These are phyloP conservation scores for Aphidius gifuensis DNA, from an alignment of 1,140 invertebrate species.

Conservation along the genomic window DNA sequence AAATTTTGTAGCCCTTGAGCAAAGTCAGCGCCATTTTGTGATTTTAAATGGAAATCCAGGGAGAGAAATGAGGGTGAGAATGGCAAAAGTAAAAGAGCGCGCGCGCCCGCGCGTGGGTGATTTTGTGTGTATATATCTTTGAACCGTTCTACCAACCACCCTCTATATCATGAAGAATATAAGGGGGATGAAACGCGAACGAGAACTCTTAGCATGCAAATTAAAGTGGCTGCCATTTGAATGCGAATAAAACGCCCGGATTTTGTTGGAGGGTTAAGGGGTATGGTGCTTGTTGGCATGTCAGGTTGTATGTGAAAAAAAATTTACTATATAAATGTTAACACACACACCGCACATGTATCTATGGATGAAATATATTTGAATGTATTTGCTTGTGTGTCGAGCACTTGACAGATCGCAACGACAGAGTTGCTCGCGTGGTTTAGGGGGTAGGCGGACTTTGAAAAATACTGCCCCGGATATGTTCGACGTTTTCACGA, in stretches of 20 bases:
- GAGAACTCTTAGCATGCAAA: conserved; percentile 55
- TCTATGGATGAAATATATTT: no score
- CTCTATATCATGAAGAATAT: conserved; percentile 23
- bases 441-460: conserved; percentile 21
- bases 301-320: not conserved
- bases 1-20: conserved; percentile 54
- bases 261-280: conserved; percentile 31
- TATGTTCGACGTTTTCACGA: conserved; percentile 25
- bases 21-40: conserved; percentile 55
- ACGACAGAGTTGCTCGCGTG: conserved; percentile 41
- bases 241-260: conserved; percentile 51
- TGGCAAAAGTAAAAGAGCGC: no score
- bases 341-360: no score
- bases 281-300: conserved; percentile 2
- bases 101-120: no score
- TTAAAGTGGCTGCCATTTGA: conserved; percentile 55
- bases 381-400: not conserved
- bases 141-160: no score
- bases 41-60: conserved; percentile 57
- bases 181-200: conserved; percentile 12
- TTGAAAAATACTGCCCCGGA: conserved; percentile 30
- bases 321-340: no score
- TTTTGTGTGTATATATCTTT: no score
- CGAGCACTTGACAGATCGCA: conserved; percentile 44
- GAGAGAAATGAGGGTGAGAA: conserved; percentile 29